Conservation (phyloP, 1,140 invertebrate genomes). For the Catajapyx aquilonaris region DNA sequence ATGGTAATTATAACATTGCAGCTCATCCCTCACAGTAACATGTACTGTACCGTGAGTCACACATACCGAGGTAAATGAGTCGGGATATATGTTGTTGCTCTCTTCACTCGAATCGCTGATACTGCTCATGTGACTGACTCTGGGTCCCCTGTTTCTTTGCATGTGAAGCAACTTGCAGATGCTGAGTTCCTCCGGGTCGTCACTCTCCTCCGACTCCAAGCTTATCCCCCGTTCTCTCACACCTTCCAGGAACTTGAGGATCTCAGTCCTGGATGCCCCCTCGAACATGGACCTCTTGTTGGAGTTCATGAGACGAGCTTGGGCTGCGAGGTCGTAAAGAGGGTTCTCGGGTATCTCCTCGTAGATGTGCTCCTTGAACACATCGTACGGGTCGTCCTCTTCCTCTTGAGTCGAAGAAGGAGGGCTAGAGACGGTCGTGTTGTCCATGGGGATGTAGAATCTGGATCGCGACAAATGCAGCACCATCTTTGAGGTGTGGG, state of each 20-base stretch:
- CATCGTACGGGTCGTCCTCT: conserved; percentile 51
- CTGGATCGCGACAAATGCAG: neutral
- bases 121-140: conserved; percentile 30
- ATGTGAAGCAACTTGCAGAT: conserved; percentile 11
- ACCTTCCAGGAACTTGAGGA: conserved; percentile 66
- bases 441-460: neutral
- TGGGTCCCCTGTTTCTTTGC: conserved; percentile 21
- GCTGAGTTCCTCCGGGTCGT: conserved; percentile 25
- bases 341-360: conserved; percentile 50
- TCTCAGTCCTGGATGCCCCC: conserved; percentile 68
- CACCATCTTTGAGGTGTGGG: too few species aligned
- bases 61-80: too few species aligned
- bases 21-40: too few species aligned
- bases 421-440: neutral
- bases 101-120: conserved; percentile 35
- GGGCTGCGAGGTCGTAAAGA: conserved; percentile 37
- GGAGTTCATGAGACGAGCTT: conserved; percentile 50
- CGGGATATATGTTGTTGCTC: too few species aligned
- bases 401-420: too few species aligned
- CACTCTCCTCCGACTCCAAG: conserved; percentile 18
- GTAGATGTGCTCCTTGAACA: conserved; percentile 66
- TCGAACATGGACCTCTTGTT: conserved; percentile 47
- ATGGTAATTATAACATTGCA: too few species aligned
- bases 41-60: too few species aligned
- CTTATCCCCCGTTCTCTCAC: conserved; percentile 47